Conservation (phyloP, 1,140 invertebrate genomes). For the Hyles vespertilio region DNA sequence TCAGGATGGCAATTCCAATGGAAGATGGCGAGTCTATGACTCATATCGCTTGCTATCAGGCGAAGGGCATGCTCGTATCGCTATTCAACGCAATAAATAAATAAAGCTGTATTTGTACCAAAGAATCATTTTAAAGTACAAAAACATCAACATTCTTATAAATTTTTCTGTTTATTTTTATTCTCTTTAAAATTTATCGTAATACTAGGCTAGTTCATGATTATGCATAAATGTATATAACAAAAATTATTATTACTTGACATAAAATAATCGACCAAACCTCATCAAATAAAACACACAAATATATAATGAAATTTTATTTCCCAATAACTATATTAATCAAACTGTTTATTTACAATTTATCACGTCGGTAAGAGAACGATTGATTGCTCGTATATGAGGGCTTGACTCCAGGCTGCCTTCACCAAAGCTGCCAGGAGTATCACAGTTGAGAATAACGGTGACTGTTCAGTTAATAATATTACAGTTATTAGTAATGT, state of each 20-base stretch:
- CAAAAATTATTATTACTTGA: neutral
- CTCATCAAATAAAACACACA: constrained; percentile 20
- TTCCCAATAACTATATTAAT: constrained; percentile 53
- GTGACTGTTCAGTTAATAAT: constrained; percentile 28
- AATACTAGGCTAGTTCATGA: too few species aligned
- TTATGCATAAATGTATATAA: neutral
- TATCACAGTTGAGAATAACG: constrained; percentile 34
- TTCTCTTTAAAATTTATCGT: too few species aligned
- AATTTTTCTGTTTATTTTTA: too few species aligned
- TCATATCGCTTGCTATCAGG: too few species aligned
- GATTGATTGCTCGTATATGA: constrained; percentile 29
- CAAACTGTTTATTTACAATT: constrained; percentile 28
- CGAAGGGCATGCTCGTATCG: too few species aligned
- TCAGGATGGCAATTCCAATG: too few species aligned
- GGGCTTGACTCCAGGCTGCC: constrained; percentile 33
- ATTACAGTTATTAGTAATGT: constrained; percentile 8
- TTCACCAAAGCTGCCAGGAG: constrained; percentile 30
- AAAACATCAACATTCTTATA: too few species aligned
- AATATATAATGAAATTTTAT: constrained; percentile 51
- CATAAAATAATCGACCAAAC: too few species aligned
- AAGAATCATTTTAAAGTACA: too few species aligned
- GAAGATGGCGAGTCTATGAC: too few species aligned
- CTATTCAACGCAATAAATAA: too few species aligned
- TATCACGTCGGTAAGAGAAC: constrained; percentile 62
- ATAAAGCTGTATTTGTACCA: too few species aligned